Base-by-base conservation (phyloP, 2,888 invertebrate species). In the Strigamia transsilvanica region DNA sequence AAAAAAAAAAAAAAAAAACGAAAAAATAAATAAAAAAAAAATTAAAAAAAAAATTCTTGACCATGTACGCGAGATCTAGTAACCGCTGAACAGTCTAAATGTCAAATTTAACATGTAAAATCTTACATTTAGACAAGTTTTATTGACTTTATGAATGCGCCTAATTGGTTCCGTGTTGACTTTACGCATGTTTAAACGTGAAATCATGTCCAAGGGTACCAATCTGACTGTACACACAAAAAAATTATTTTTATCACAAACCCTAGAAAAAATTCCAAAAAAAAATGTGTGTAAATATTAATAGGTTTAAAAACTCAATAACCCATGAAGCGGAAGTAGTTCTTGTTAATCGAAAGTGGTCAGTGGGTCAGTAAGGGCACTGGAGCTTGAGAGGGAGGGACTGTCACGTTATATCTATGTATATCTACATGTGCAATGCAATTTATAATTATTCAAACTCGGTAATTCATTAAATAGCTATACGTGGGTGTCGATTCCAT, bases 291-390 rank as follows among this genome's bases (percentile, higher is more conserved):
- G 6, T 9, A 38, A 6, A 9, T 38, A 38, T 38, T 38, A 4
- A 38, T 38, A 6, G 38, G 6, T 10, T 38, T 10, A 0, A 4
- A 18, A 56, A 18, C 6, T 18, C 56, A 56, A n/a, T 56, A 56
- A 56, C 0, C 5, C 56, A 18, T 18, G 18, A 56, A 7, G 56
- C 56, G 56, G 56, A 56, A 56, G 56, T 56, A 7, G n/a, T 56
- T 38, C 18, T 5, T 18, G 7, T 56, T 56, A 56, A 56, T 18
- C 56, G 56, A 56, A 56, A 56, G 56, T 56, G 56, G 56, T 56
- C 56, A 56, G 56, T 56, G 56, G 56, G 56, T 56, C 56, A 56
- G 18, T 56, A 56, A 56, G 56, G 18, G 56, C 56, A 56, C 18
- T 56, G 18, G 56, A 18, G 18, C 18, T 56, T 56, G 18, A 18